phyloP scores from a whole-genome alignment of 1,140 invertebrate species.

The Neotoxoptera formosana region DNA sequence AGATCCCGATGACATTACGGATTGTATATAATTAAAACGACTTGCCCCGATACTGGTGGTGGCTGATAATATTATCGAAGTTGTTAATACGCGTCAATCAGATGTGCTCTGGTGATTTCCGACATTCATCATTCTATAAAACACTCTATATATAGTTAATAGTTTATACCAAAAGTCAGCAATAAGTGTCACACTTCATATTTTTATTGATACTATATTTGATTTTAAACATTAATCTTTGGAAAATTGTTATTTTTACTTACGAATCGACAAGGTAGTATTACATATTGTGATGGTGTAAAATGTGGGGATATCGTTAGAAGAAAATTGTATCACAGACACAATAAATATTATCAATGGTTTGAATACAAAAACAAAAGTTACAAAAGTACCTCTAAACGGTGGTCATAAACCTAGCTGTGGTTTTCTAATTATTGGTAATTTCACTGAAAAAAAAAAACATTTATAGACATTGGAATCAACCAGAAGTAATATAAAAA shows the following conservation, averaged over 20 bases:
- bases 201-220: neutral
- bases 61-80: neutral
- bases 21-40: neutral
- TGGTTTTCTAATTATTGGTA: no score
- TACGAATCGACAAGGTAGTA: no score
- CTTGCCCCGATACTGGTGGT: neutral
- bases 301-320: neutral
- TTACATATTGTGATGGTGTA: neutral
- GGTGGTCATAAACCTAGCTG: no score
- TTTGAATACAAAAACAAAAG: neutral
- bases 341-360: neutral
- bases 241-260: no score
- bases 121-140: rapidly evolving
- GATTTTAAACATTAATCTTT: neutral
- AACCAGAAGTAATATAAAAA: no score
- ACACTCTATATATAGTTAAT: no score
- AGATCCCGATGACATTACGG: neutral
- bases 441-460: no score
- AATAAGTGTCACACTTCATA: neutral
- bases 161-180: neutral
- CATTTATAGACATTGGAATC: neutral
- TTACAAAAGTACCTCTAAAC: no score
- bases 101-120: neutral
- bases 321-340: neutral
- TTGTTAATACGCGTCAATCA: neutral